Percentiles rank a stretch among this genome's conserved stretches.
Conservation (phyloP, 2,113 vertebrate species). For the Solea senegalensis region DNA sequence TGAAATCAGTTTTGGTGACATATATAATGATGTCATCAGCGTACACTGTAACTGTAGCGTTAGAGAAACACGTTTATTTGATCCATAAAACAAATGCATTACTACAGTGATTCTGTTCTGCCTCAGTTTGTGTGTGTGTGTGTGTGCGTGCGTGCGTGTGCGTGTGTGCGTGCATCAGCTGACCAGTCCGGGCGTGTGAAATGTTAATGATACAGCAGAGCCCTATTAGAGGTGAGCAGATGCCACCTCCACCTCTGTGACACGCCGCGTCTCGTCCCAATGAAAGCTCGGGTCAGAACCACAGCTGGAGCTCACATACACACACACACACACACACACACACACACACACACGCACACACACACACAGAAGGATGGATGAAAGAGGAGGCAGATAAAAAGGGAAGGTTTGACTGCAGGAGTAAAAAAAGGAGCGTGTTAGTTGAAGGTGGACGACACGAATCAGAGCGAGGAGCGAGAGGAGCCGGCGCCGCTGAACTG, state of each 20-base stretch:
- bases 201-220: constrained; percentile 68
- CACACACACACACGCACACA: neutral
- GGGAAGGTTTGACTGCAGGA: constrained; percentile 45
- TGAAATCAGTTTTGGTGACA: no score
- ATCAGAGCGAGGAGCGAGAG: constrained; percentile 15
- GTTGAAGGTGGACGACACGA: constrained; percentile 62
- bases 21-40: no score
- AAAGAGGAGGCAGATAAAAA: constrained; percentile 64
- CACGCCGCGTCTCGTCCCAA: constrained; percentile 52
- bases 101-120: neutral
- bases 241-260: constrained; percentile 55
- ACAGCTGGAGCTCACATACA: constrained; percentile 45
- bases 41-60: no score
- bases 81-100: constrained; percentile 29
- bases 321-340: neutral
- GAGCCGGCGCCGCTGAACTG: constrained; percentile 47
- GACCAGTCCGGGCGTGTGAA: constrained; percentile 23
- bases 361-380: constrained; percentile 35
- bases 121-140: constrained; percentile 11
- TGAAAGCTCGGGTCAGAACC: constrained; percentile 65
- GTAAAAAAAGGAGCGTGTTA: constrained; percentile 54
- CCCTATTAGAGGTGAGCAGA: constrained; percentile 63
- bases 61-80: no score
- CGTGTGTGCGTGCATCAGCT: neutral
- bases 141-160: constrained; percentile 22